Percentiles rank a stretch among this genome's conserved stretches.
Evolutionary conservation across 2,113 vertebrate genomes (phyloP).

Genomic region (Dolichotis patagonum): DNA sequence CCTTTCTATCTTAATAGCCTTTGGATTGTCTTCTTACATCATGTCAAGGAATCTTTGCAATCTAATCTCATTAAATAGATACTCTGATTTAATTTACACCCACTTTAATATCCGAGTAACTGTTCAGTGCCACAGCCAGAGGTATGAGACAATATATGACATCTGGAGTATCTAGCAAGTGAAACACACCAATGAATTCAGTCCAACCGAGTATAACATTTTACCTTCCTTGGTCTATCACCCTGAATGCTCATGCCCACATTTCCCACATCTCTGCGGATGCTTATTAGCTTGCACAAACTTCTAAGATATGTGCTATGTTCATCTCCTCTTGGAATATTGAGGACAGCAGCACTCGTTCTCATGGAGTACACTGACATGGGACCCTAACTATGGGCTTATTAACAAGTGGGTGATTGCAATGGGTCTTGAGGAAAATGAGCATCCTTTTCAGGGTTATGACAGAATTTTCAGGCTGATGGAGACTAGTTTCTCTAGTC

Average conservation of each 20-base stretch:
- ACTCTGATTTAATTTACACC: background rate
- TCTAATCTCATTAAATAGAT: background rate
- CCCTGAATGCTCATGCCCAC: background rate
- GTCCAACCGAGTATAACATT: background rate
- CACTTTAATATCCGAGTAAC: background rate
- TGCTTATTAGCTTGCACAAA: background rate
- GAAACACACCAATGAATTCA: background rate
- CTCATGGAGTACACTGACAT: background rate
- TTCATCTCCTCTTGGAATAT: background rate
- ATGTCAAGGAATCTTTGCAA: background rate
- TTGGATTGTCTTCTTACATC: background rate
- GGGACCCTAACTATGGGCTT: background rate
- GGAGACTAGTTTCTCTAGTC: background rate
- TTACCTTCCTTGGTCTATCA: background rate
- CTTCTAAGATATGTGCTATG: background rate
- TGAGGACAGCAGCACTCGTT: background rate
- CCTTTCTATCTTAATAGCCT: background rate
- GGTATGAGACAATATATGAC: background rate
- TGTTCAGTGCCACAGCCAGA: background rate
- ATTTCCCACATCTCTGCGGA: background rate
- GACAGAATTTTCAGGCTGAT: background rate
- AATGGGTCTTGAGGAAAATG: background rate
- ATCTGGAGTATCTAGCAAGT: background rate
- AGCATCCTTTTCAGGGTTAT: background rate
- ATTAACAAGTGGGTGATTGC: background rate